Base-by-base conservation (phyloP, 2,888 invertebrate genomes). In the Apomyelois bistriatella region DNA sequence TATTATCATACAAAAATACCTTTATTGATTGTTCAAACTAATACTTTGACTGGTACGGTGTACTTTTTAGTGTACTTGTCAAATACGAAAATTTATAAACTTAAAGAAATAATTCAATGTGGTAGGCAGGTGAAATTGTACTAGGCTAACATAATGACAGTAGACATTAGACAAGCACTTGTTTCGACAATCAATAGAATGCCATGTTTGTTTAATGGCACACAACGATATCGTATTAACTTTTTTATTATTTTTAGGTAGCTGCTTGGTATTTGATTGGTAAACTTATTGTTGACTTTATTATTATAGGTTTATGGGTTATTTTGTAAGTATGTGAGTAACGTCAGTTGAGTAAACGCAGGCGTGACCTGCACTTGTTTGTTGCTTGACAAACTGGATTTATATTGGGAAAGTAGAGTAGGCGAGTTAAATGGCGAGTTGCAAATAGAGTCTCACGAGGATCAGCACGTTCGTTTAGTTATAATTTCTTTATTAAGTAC, bases 291-390 rank as follows among this genome's bases (percentile, higher is more conserved):
- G 32, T 40, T 22, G 32, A 32, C 13, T 40, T 49, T 49, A 28
- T 30, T 30, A 1, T 9, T 10, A 41, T 32, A 15, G 13, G 2
- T 0, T 30, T 32, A 50, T 4, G 15, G 40, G 15, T 32, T 40
- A 32, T 9, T 32, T 50, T 38, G 40, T 10, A 28, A 7, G 38
- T 38, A 13, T 15, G 10, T 5, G 13, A 9, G 15, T 4, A 10
- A 4, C 32, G 16, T 38, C 49, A 50, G 49, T 50, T 50, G 40
- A 40, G 49, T 50, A 50, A 50, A 50, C 49, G 13, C 32, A 17
- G 6, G 38, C 10, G 32, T 41, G 32, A 56, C 54, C 48, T 49
- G 54, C 38, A 13, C 38, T 43, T 48, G n/a, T n/a, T n/a, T n/a
- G n/a, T n/a, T n/a, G n/a, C n/a, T n/a, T n/a, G n/a, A n/a, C n/a